Percentiles rank a stretch among this genome's conserved stretches.
phyloP scores from a whole-genome alignment of 2,113 vertebrate species.

The Tricholaema leucomelas region DNA sequence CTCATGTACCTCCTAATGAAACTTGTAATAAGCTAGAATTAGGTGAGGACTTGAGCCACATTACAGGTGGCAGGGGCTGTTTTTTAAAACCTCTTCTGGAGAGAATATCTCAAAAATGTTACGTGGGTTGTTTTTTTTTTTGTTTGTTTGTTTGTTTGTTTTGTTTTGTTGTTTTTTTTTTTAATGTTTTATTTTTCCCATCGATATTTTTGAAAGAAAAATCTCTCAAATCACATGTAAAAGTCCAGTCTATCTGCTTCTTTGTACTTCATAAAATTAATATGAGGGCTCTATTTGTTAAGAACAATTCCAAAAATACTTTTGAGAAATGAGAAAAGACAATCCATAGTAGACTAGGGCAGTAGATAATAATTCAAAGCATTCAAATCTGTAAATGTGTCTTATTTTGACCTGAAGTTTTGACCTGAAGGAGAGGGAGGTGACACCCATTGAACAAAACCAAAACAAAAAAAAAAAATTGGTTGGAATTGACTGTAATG shows the following conservation, averaged over 20 bases:
- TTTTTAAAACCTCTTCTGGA: not conserved
- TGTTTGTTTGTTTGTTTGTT: no score
- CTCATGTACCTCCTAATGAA: not conserved
- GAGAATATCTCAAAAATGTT: not conserved
- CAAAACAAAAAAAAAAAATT: not conserved
- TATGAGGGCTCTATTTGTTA: not conserved
- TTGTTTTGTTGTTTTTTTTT: no score
- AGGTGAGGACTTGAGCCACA: not conserved
- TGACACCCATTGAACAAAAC: not conserved
- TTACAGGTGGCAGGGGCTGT: not conserved
- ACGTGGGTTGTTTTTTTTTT: no score
- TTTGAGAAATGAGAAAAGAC: not conserved
- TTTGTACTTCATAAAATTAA: not conserved
- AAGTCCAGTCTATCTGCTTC: not conserved
- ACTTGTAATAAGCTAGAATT: not conserved
- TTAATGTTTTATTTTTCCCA: not conserved
- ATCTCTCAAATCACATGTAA: fast-evolving
- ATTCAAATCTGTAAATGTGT: not conserved
- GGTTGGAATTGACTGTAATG: no score
- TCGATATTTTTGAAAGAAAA: not conserved
- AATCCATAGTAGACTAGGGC: not conserved
- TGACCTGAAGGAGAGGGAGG: fast-evolving
- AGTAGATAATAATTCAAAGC: not conserved
- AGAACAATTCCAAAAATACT: not conserved
- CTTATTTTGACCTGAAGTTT: not conserved